phyloP scores from a whole-genome alignment of 2,113 vertebrate genomes.

The Carassius auratus region DNA sequence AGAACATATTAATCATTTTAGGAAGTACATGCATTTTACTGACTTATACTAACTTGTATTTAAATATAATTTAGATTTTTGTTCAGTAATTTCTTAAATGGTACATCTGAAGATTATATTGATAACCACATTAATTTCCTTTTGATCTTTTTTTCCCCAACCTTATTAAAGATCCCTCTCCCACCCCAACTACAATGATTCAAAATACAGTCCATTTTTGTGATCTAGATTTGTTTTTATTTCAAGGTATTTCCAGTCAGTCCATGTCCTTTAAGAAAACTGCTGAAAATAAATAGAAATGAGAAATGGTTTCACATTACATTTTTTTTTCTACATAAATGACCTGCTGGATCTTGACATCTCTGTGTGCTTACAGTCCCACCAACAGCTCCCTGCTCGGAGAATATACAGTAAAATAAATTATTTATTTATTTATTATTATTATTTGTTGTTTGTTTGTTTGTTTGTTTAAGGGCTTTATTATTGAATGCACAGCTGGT shows the following conservation, averaged over 20 bases:
- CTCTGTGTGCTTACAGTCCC: neutral
- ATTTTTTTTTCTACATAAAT: constrained; percentile 15
- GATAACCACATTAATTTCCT: too few species aligned
- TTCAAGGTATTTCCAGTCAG: constrained; percentile 1
- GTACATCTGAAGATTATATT: neutral
- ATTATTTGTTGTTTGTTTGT: too few species aligned
- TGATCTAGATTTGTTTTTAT: constrained; percentile 9
- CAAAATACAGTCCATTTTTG: neutral
- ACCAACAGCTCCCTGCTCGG: neutral
- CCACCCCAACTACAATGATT: constrained; percentile 3
- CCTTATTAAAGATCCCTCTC: neutral
- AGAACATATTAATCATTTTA: neutral
- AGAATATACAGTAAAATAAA: neutral
- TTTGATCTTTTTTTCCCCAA: too few species aligned
- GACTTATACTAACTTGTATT: neutral
- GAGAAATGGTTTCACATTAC: constrained; percentile 11
- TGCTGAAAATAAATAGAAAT: constrained; percentile 3
- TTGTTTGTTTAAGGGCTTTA: neutral
- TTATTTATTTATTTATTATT: too few species aligned
- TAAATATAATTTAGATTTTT: neutral
- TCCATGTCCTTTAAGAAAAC: constrained; percentile 1
- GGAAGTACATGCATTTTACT: neutral
- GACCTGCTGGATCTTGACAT: neutral
- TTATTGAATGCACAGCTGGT: constrained; percentile 1
- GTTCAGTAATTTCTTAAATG: neutral